Evolutionary conservation across 2,888 invertebrate genomes (phyloP).

Genomic region (Lathronympha strigana): DNA sequence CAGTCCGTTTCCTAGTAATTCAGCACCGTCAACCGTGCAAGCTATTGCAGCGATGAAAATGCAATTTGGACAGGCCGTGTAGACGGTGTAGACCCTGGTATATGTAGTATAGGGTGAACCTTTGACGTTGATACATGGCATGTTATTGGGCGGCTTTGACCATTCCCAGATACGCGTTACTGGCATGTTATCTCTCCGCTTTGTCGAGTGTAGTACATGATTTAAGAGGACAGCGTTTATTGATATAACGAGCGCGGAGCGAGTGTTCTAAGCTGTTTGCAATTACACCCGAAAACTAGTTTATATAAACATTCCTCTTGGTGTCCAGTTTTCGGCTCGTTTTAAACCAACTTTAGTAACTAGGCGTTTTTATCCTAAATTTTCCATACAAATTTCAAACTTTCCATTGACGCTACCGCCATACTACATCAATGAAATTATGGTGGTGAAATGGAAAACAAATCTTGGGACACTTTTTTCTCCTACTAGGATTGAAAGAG

Average conservation of each 20-base stretch:
- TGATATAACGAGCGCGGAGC: conserved; percentile 6
- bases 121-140: conserved; percentile 31
- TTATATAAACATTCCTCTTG: background rate
- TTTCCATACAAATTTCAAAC: too few relatives aligned
- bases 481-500: too few relatives aligned
- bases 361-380: too few relatives aligned
- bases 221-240: conserved; percentile 15
- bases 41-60: conserved; percentile 36
- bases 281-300: background rate
- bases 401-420: too few relatives aligned
- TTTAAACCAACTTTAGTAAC: too few relatives aligned
- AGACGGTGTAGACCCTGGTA: conserved; percentile 18
- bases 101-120: conserved; percentile 6
- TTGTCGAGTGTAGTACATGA: background rate
- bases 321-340: background rate
- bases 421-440: too few relatives aligned
- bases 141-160: conserved; percentile 37
- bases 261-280: background rate
- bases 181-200: conserved; percentile 21
- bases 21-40: conserved; percentile 17
- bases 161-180: conserved; percentile 25
- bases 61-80: conserved; percentile 32
- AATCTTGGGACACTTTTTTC: too few relatives aligned
- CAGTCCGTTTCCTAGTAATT: conserved; percentile 25
- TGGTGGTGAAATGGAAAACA: too few relatives aligned